A percentile compares a stretch with the other conserved stretches of the same genome.
Conservation (phyloP, 2,797 vertebrate species). For the Phalanger gymnotis region DNA sequence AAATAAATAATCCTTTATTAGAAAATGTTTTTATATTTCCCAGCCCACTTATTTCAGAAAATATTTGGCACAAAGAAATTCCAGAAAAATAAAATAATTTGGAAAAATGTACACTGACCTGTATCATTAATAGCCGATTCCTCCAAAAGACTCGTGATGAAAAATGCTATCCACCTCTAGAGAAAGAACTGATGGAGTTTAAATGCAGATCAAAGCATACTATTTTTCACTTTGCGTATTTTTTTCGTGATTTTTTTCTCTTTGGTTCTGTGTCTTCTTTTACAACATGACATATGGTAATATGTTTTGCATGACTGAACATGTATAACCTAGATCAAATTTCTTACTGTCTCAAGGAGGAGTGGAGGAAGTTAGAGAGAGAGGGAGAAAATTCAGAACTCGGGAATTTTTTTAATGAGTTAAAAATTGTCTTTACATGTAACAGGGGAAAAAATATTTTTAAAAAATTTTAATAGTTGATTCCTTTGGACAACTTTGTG, state of each 20-base stretch:
- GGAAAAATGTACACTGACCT: background rate
- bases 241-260: background rate
- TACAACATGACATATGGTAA: background rate
- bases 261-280: background rate
- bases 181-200: background rate
- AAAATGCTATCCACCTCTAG: background rate
- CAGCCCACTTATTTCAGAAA: background rate
- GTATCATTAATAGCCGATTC: background rate
- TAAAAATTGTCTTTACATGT: background rate
- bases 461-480: background rate
- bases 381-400: background rate
- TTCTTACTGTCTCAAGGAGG: background rate
- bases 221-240: background rate
- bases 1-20: background rate
- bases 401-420: background rate
- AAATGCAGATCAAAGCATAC: background rate
- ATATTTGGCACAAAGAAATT: background rate
- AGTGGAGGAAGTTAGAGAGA: background rate
- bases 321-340: background rate
- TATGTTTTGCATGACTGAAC: background rate
- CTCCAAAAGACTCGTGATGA: background rate
- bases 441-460: background rate
- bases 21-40: background rate
- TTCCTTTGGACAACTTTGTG: background rate
- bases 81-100: background rate